phyloP scores from a whole-genome alignment of 2,113 vertebrate species.

The Pelobates fuscus region DNA sequence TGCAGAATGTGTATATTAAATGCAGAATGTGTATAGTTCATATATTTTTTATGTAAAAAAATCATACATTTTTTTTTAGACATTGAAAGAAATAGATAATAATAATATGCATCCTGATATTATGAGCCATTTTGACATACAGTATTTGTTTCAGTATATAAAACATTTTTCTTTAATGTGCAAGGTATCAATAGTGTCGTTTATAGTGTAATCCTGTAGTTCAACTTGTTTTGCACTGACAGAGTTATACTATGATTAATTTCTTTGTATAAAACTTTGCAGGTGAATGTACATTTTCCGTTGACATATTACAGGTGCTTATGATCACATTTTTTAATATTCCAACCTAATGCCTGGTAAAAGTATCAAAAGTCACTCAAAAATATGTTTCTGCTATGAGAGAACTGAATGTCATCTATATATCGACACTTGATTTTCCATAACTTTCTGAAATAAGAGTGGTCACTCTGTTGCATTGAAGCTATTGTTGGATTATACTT shows the following conservation, averaged over 20 bases:
- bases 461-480: background rate
- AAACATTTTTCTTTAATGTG: background rate
- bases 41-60: background rate
- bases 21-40: conserved; percentile 34
- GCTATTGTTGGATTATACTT: background rate
- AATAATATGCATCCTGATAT: conserved; percentile 26
- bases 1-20: conserved; percentile 46
- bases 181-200: background rate
- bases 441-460: background rate
- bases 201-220: conserved; percentile 4
- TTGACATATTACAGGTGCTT: background rate
- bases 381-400: background rate
- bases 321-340: background rate
- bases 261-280: background rate
- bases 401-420: background rate
- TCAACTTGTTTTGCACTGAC: background rate
- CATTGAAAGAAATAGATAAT: background rate
- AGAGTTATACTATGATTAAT: no score
- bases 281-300: background rate
- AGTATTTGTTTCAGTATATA: background rate
- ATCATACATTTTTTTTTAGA: no score
- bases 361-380: background rate
- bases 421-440: background rate
- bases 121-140: conserved; percentile 32
- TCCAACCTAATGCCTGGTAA: background rate